Base-by-base conservation (phyloP, 1,140 invertebrate genomes). In the Hermatobates lingyangjiaoensis region DNA sequence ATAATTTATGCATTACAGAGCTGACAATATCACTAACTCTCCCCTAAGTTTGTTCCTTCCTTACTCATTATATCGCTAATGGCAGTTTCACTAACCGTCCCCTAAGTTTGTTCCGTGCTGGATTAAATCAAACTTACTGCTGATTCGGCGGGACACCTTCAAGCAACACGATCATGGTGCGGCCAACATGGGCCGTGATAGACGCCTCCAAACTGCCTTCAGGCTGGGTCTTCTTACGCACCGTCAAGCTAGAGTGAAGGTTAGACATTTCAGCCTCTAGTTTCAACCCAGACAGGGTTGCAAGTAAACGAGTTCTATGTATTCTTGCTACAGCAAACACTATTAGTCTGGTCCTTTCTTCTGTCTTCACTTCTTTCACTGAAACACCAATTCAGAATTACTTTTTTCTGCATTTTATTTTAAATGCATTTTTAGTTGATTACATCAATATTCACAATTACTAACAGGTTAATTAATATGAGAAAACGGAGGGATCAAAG, bases 261-360 rank as follows among this genome's bases (percentile, higher is more conserved):
- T 80, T 85, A 15, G 80, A 83, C 42, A 92, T 81, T 65, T 91
- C 86, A 10, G 87, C 87, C 63, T 93, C 87, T 26, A 94, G 68
- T 65, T 95, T 94, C 15, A 96, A 69, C 0, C 91, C 91, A 61
- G 89, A 93, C 1, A 97, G 66, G 2, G 90, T 89, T 0, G 92
- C 92, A 52, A 92, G 67, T 3, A 95, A 67, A 27, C 86, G 74
- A 0, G 89, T 90, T 51, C 86, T 76, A 58, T 91, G 84, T 46
- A 95, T 88, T 63, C 84, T 81, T 15, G 79, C 81, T n/a, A 87
- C 81, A 2, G 88, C 88, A 63, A 89, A 86, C 4, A 93, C 79
- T n/a, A 86, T 72, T 56, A 78, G 66, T 53, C 71, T 63, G 15
- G 72, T 73, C 44, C 70, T 60, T 58, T 73, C 72, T n/a, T 68